These are phyloP conservation scores for Cinclus mexicanus DNA, from an alignment of 2,113 vertebrate genomes.

Conservation along the genomic window DNA sequence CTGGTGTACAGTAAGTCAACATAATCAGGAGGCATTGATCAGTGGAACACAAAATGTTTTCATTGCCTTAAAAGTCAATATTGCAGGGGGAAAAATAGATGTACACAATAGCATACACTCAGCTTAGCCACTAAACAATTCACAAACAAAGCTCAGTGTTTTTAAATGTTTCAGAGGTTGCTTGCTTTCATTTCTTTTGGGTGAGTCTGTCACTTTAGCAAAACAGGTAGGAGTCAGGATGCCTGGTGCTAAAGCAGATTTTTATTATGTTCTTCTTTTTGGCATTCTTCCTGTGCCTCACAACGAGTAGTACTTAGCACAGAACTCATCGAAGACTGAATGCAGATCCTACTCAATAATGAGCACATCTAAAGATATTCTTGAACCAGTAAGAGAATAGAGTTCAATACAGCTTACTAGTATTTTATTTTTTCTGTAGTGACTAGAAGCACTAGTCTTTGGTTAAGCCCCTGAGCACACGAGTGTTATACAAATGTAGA, in stretches of 20 bases:
- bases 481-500: neutral
- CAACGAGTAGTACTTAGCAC: neutral
- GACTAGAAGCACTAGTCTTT: neutral
- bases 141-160: neutral
- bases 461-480: neutral
- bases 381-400: neutral
- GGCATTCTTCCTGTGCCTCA: neutral
- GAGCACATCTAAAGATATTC: neutral
- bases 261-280: neutral
- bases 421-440: neutral
- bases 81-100: slow-evolving; percentile 1
- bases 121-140: neutral
- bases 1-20: neutral
- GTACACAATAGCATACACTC: neutral
- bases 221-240: neutral
- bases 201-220: neutral
- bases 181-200: neutral
- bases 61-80: slow-evolving; percentile 59
- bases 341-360: neutral
- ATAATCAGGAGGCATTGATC: slow-evolving; percentile 49
- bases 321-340: neutral
- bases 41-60: slow-evolving; percentile 71
- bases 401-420: neutral
- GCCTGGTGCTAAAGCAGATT: neutral
- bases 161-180: neutral